Evolutionary conservation across 2,888 invertebrate genomes (phyloP).

Genomic region (Apocheima hispidaria): DNA sequence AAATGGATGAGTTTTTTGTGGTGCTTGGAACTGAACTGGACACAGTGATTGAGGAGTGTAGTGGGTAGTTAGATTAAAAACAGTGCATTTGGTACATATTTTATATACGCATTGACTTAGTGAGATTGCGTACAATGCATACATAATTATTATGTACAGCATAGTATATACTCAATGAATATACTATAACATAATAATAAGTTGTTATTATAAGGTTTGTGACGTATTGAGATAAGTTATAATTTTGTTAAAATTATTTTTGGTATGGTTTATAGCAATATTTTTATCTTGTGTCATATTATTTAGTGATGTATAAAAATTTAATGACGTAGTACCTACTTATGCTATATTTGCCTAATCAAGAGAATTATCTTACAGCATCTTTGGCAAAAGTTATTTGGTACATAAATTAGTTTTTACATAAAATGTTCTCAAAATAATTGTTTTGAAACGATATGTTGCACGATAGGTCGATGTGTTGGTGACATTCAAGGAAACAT

Average conservation of each 20-base stretch:
- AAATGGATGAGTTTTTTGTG: constrained; percentile 49
- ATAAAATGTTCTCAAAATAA: not conserved
- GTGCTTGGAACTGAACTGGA: constrained; percentile 10
- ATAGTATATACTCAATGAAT: not conserved
- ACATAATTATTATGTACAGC: too few relatives aligned
- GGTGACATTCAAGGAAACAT: not conserved
- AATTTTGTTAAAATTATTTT: not conserved
- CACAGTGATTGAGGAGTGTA: constrained; percentile 20
- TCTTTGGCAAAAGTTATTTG: not conserved
- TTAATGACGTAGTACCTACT: too few relatives aligned
- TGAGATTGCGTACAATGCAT: not conserved
- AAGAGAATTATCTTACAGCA: not conserved
- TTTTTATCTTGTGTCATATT: not conserved
- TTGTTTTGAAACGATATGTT: not conserved
- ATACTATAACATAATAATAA: not conserved
- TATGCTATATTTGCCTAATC: not conserved
- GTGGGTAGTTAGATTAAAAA: constrained; percentile 11
- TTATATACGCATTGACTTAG: constrained; percentile 4
- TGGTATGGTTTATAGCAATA: not conserved
- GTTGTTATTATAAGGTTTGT: not conserved
- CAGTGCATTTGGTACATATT: too few relatives aligned
- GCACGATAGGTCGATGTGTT: not conserved
- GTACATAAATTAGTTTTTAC: too few relatives aligned
- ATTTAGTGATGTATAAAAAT: not conserved
- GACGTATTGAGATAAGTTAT: not conserved